Conservation (phyloP, 2,797 vertebrate genomes). For the Delichon dasypus region DNA sequence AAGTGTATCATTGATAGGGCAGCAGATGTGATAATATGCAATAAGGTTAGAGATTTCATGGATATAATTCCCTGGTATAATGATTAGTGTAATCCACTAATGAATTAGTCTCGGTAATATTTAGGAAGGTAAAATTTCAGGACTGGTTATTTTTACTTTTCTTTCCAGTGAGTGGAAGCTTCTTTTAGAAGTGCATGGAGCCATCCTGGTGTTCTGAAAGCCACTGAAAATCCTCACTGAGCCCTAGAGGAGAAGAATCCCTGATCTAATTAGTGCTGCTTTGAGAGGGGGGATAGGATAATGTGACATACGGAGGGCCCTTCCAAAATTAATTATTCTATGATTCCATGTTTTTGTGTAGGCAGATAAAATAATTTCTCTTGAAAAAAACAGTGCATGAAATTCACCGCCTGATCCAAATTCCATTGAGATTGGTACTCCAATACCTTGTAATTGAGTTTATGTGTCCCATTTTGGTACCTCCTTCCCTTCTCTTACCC, state of each 20-base stretch:
- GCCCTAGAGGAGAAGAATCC: background rate
- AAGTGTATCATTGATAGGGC: constrained; percentile 47
- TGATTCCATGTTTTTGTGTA: background rate
- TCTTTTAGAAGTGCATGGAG: background rate
- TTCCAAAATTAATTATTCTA: background rate
- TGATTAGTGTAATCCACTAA: constrained; percentile 59
- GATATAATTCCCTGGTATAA: constrained; percentile 30
- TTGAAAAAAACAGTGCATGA: background rate
- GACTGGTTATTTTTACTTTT: background rate
- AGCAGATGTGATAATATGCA: constrained; percentile 53
- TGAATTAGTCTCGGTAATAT: constrained; percentile 46
- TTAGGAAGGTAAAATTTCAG: constrained; percentile 30
- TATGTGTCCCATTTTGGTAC: background rate
- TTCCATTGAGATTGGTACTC: background rate
- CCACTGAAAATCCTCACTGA: background rate
- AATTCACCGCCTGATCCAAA: background rate
- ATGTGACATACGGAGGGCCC: background rate
- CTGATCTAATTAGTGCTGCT: background rate
- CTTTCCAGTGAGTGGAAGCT: background rate
- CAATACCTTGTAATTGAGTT: background rate
- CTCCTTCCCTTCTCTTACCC: background rate
- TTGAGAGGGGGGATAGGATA: background rate
- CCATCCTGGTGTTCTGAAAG: background rate
- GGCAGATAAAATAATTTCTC: background rate
- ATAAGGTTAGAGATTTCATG: constrained; percentile 34